phyloP scores from a whole-genome alignment of 1,140 invertebrate species.

The Lasioglossum albipes region DNA sequence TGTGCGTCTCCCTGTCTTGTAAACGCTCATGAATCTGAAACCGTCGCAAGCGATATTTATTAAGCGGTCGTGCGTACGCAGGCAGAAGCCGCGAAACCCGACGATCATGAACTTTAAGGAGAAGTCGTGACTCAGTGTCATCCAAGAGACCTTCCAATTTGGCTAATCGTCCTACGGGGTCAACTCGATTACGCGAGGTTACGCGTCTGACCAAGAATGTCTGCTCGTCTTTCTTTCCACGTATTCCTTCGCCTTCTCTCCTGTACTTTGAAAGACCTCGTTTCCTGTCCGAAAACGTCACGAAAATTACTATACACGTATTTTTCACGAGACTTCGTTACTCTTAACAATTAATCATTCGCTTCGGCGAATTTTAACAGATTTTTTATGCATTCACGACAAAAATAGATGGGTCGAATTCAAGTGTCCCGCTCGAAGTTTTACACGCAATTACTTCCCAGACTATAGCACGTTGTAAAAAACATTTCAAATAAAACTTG shows the following conservation, averaged over 20 bases:
- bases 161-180: slow-evolving; percentile 58
- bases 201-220: slow-evolving; percentile 42
- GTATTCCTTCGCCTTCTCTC: not conserved
- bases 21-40: not conserved
- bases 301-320: no score
- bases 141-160: slow-evolving; percentile 59
- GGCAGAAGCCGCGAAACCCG: not conserved
- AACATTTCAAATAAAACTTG: no score
- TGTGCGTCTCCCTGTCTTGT: not conserved
- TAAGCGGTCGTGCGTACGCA: not conserved
- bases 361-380: no score
- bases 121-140: slow-evolving; percentile 36
- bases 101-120: slow-evolving; percentile 11
- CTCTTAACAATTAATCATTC: no score
- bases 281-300: not conserved
- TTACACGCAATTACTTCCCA: no score
- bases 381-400: no score
- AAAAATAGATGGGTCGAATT: no score
- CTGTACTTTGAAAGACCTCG: not conserved
- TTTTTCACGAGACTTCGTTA: no score
- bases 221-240: slow-evolving; percentile 7
- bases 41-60: not conserved
- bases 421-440: no score
- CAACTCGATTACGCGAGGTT: slow-evolving; percentile 62
- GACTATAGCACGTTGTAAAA: no score